Conservation (phyloP, 1,140 invertebrate genomes). For the Dendroctonus ponderosae region DNA sequence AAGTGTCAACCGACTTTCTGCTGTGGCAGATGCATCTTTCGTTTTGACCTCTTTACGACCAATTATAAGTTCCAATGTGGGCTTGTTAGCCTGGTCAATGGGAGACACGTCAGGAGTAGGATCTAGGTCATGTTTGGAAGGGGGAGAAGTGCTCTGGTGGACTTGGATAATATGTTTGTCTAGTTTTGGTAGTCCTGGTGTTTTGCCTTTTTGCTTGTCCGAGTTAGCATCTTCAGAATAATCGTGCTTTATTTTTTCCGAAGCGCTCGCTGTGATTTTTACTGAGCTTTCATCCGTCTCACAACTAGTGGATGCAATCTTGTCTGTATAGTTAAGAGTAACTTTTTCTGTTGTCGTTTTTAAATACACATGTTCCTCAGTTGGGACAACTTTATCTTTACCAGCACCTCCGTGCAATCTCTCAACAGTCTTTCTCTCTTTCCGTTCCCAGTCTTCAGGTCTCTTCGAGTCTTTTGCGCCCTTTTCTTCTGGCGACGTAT, state of each 20-base stretch:
- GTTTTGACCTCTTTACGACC: constrained; percentile 56
- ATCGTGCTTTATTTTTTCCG: constrained; percentile 6
- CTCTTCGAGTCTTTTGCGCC: constrained; percentile 52
- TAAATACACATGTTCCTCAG: constrained; percentile 37
- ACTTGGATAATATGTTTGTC: constrained; percentile 26
- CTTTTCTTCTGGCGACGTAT: constrained; percentile 52
- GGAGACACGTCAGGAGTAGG: constrained; percentile 32
- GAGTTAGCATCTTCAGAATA: not conserved
- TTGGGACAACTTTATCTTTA: constrained; percentile 43
- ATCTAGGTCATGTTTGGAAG: constrained; percentile 27
- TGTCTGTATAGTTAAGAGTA: constrained; percentile 33
- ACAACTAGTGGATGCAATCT: constrained; percentile 9
- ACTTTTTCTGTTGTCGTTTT: constrained; percentile 40
- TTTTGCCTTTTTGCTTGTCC: not conserved
- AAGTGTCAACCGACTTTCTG: constrained; percentile 54
- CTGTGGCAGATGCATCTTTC: constrained; percentile 53
- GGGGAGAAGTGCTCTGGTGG: constrained; percentile 51
- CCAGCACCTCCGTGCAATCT: constrained; percentile 52
- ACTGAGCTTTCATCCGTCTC: not conserved
- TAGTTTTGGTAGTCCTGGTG: not conserved
- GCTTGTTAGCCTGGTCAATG: constrained; percentile 13
- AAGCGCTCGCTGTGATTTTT: constrained; percentile 7
- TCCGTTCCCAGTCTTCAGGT: constrained; percentile 51
- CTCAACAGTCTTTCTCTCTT: constrained; percentile 49
- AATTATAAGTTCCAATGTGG: constrained; percentile 54